Base-by-base conservation (phyloP, 2,888 invertebrate genomes). In the Salticus scenicus region DNA sequence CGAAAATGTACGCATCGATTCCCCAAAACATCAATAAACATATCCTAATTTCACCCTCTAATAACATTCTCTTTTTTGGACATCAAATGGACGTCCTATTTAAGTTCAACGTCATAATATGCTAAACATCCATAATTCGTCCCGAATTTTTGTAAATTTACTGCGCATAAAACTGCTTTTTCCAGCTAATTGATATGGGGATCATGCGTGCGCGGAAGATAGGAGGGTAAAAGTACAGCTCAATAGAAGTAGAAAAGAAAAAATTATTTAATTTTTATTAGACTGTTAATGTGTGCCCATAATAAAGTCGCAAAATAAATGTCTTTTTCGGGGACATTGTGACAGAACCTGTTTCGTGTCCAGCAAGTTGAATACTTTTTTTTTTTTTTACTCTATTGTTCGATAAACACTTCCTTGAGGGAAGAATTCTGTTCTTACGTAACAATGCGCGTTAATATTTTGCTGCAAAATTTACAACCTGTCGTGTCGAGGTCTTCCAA, bases 261-360 rank as follows among this genome's bases (percentile, higher is more conserved):
- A 2, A 47, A 47, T 12, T 47, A 47, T 47, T 47, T 47, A 47
- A 24, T 57, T 57, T 57, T 57, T 57, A 4, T 1, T 57, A 57
- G 20, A 24, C 24, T 57, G 24, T 17, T 57, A n/a, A 47, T 47
- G 24, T 37, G 37, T 10, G 37, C 37, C 7, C 24, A 57, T 24
- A 57, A 57, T 57, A 57, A 57, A 57, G 24, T 57, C 57, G 20
- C 24, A 24, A 57, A 57, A 57, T 57, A 57, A 57, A 24, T 20
- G 57, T 7, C 24, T 57, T 57, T 24, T n/a, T n/a, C 24, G 57
- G 7, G 57, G 57, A 57, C 57, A 57, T 24, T 57, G 57, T 57
- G 57, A 57, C 57, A 57, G 57, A 57, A 57, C 57, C 57, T 57
- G 57, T 57, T 57, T 57, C 57, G 24, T 57, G 57, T 24, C 24